Conservation (phyloP, 2,888 invertebrate genomes). For the Noctua comes region DNA sequence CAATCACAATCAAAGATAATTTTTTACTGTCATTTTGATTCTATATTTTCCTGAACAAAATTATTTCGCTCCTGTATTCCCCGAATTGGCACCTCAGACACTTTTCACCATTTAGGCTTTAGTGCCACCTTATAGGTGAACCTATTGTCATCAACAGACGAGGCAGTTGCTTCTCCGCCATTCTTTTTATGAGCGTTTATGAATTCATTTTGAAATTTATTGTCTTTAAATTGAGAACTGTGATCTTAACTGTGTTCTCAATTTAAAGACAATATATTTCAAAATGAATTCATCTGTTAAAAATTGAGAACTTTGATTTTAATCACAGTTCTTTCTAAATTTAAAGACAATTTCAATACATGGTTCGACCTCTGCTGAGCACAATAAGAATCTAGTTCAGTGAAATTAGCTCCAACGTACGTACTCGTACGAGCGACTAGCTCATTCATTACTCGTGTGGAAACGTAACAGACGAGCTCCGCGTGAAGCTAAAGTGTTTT, state of each 20-base stretch:
- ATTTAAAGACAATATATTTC: too few relatives aligned
- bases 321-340: too few relatives aligned
- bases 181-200: not conserved
- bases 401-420: conserved; percentile 16
- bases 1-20: not conserved
- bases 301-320: too few relatives aligned
- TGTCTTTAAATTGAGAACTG: not conserved
- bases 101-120: not conserved
- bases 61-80: not conserved
- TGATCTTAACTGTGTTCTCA: not conserved
- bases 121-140: too few relatives aligned
- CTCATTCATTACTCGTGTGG: conserved; percentile 8
- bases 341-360: not conserved
- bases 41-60: not conserved
- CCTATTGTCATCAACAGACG: not conserved
- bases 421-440: conserved; percentile 3
- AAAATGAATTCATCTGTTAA: too few relatives aligned
- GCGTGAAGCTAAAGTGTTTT: not conserved
- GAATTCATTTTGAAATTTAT: not conserved
- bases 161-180: not conserved
- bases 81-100: not conserved
- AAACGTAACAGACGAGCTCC: conserved; percentile 21
- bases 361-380: not conserved
- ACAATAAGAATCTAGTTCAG: conserved; percentile 15
- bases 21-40: not conserved